Base-by-base conservation (phyloP, 2,797 vertebrate species). In the Epinephelus awoara region DNA sequence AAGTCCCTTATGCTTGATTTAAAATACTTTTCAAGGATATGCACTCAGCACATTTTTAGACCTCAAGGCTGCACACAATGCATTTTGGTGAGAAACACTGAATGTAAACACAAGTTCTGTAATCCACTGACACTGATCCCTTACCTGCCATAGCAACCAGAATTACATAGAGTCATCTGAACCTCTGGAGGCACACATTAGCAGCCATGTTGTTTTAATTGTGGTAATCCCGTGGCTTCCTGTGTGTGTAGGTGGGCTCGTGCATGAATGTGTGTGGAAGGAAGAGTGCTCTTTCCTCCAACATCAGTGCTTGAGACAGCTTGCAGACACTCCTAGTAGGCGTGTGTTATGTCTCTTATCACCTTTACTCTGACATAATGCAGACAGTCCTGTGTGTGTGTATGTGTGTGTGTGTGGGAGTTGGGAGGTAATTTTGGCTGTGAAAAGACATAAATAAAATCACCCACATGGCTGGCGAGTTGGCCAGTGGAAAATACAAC, bases 311-410 rank as follows among this genome's bases (percentile, higher is more conserved):
- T 67, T 8, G 0, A 81, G 79, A 80, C 78, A 69, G 59, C 67
- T 73, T 62, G 56, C 85, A 86, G 88, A 87, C 83, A 52, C 61
- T 74, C 27, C 8, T 19, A 27, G 64, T 57, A 79, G 65, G 83
- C 81, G 82, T 91, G 85, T 81, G 80, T 87, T 85, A 77, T 76
- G 88, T 88, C 80, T 88, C 72, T 88, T 86, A 87, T 89, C 79
- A 69, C 84, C 75, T 73, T 71, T 23, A 7, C 57, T 47, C 71
- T 86, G 84, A 91, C 80, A 77, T 49, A 67, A 40, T 46, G 58
- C 81, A 90, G 82, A 70, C 70, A 51, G 67, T 51, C 38, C 7
- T 52, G 10, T 44, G 11, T 75, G 66, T 57, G 69, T 57, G 52
- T 58, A 62, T 21, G 54, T 44, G 55, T 66, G 64, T n/a, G 50